Base-by-base conservation (phyloP, 2,797 vertebrate species). In the Enoplosus armatus region DNA sequence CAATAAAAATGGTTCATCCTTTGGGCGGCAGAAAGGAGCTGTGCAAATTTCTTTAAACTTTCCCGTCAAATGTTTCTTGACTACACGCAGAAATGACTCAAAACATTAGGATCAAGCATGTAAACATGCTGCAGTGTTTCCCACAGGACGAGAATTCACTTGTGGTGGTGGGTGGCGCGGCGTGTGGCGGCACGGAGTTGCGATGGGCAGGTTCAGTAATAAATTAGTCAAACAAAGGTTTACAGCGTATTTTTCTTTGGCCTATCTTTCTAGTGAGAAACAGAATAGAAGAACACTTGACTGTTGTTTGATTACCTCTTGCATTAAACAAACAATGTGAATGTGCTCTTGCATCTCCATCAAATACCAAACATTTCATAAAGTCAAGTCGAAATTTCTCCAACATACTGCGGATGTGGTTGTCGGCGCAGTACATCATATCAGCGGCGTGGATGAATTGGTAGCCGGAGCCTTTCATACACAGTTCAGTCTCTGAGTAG, bases 341-440 rank as follows among this genome's bases (percentile, higher is more conserved):
- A 39, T 16, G n/a, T 56, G 11, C 29, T 14, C 1, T 15, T 43
- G 16, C 39, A 66, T 45, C 29, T 45, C 37, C 10, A 27, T 5
- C 4, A 27, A 45, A 29, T 5, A 18, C 14, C 12, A 27, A 27
- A 54, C n/a, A 60, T n/a, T 24, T n/a, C 2, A 29, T 20, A 12
- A 54, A 31, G 16, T 12, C 16, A 3, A 27, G 48, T 6, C 0
- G 0, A 58, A 51, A n/a, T 15, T 8, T 16, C 24, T 16, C 24
- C 5, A n/a, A 92, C 95, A 7, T 93, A 96, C 96, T 96, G 83
- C 90, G 92, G 0, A 95, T 9, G 82, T 96, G 96, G 72, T 83
- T 95, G 82, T 96, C 94, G 1, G 96, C 96, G 3, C 95, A 96
- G 90, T 96, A 24, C 95, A 96, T 95, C 96, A 96, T 96, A 51